Evolutionary conservation across 2,113 vertebrate species (phyloP).

Genomic region (Limanda limanda): DNA sequence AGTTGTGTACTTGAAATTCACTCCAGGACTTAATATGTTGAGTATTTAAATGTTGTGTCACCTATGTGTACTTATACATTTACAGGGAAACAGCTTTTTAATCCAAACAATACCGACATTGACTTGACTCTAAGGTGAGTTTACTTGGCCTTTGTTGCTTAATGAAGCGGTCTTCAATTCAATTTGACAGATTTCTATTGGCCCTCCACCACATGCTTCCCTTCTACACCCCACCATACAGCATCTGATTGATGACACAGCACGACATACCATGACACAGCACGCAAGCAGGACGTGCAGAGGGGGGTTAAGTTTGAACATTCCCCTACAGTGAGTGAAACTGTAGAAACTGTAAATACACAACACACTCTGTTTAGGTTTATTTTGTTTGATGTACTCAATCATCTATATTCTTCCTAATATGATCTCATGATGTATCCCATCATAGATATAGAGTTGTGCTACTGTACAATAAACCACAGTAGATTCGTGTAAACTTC

Average conservation of each 20-base stretch:
- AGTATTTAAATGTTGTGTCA: too few species aligned
- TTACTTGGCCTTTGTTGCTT: neutral
- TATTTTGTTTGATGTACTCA: too few species aligned
- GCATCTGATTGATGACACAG: too few species aligned
- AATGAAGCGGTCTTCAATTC: conserved; percentile 7
- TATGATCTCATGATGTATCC: too few species aligned
- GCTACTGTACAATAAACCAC: neutral
- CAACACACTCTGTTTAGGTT: too few species aligned
- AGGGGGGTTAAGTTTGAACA: too few species aligned
- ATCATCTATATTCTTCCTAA: too few species aligned
- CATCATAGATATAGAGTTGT: neutral
- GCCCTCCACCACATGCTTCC: neutral
- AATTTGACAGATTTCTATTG: neutral
- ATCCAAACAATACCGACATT: too few species aligned
- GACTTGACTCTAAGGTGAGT: neutral
- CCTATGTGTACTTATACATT: neutral
- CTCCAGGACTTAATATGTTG: too few species aligned
- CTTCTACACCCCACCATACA: neutral
- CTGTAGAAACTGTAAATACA: neutral
- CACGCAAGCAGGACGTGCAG: too few species aligned
- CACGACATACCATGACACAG: too few species aligned
- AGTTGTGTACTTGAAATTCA: too few species aligned
- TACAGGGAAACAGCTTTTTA: neutral
- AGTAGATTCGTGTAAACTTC: neutral
- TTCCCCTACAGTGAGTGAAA: neutral